Base-by-base conservation (phyloP, 2,797 vertebrate genomes). In the Bovichtus variegatus region DNA sequence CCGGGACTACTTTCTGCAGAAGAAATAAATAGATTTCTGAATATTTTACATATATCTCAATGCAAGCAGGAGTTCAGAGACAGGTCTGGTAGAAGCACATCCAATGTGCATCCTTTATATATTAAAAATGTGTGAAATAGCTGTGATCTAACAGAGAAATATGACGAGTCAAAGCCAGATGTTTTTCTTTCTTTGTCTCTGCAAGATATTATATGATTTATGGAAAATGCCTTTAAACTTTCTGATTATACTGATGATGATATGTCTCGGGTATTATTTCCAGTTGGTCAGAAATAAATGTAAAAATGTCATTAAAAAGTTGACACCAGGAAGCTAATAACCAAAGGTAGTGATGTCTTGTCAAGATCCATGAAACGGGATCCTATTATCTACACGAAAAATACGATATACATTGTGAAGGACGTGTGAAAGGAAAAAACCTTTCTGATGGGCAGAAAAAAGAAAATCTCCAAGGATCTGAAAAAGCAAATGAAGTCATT, bases 401-500 rank as follows among this genome's bases (percentile, higher is more conserved):
- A 64, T 16, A 15, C 2, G 2, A 29, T 49, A 47, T 16, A 47
- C 19, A 23, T 46, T 68, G n/a, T 77, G 23, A 50, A 38, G 2
- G 12, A 60, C 27, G 47, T 29, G 47, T 60, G 43, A 44, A 49
- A 53, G 38, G 19, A 53, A 57, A 44, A n/a, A 0, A 11, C 13
- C 9, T 21, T 71, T 60, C 46, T 3, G 6, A 16, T 5, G 31
- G 40, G 27, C 25, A n/a, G n/a, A n/a, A n/a, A n/a, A 47, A 15
- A 54, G 40, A 61, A 72, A 40, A 60, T 51, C 36, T 31, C 19
- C 19, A 25, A 3, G 19, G 54, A 1, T 43, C 31, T 71, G 41
- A 81, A 62, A 51, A 38, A 58, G 9, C 19, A 63, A 40, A 68
- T 31, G 31, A 16, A 68, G 44, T 74, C 41, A 49, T 1, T 36